Conservation (phyloP, 2,888 invertebrate genomes). For the Cerastis leucographa region DNA sequence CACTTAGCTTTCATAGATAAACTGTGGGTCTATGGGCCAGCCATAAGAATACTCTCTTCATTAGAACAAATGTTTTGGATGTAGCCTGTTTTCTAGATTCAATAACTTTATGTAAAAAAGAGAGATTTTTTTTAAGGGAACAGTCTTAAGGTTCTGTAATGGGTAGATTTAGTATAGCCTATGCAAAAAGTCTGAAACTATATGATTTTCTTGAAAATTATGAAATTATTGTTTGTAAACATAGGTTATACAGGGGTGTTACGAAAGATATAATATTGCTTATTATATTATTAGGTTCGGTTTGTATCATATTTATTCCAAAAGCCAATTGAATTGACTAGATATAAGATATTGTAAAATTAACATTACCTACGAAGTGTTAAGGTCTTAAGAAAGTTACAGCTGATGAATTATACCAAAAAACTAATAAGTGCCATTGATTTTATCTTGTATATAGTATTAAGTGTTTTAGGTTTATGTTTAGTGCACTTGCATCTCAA, state of each 20-base stretch:
- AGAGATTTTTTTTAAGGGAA: neutral
- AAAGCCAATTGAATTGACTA: slow-evolving; percentile 5
- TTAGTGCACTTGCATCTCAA: neutral
- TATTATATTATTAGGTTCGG: neutral
- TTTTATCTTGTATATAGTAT: neutral
- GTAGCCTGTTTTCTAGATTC: neutral
- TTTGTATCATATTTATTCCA: too few species aligned
- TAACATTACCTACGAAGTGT: neutral
- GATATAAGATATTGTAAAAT: neutral
- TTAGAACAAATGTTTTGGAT: neutral
- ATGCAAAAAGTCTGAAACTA: neutral
- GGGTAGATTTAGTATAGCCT: neutral
- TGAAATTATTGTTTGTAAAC: too few species aligned
- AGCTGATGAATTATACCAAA: slow-evolving; percentile 4
- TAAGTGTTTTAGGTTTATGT: neutral
- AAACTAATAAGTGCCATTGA: neutral
- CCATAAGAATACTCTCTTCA: neutral
- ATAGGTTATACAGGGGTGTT: too few species aligned
- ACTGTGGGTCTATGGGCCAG: neutral
- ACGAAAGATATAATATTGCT: too few species aligned
- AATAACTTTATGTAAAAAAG: neutral
- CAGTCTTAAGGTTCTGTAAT: neutral
- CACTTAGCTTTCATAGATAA: neutral
- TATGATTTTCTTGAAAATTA: neutral
- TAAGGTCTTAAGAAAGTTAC: neutral